A percentile compares a stretch with the other conserved stretches of the same genome.
phyloP scores from a whole-genome alignment of 2,888 invertebrate genomes.

The Boloria selene region DNA sequence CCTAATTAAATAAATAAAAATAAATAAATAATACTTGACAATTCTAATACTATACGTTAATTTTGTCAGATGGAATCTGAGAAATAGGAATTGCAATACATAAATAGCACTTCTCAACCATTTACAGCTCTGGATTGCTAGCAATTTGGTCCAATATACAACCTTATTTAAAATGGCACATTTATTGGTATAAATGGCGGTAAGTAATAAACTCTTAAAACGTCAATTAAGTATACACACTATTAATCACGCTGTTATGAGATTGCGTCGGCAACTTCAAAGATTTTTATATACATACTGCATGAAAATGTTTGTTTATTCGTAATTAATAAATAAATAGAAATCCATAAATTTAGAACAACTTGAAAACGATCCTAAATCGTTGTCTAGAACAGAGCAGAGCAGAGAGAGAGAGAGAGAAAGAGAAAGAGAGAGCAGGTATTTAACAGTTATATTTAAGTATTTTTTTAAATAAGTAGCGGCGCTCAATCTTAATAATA shows the following conservation, averaged over 20 bases:
- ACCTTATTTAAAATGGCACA: slow-evolving; percentile 24
- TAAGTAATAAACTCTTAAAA: slow-evolving; percentile 44
- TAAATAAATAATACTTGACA: too few species aligned
- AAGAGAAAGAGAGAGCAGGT: too few species aligned
- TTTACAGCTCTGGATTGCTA: not conserved
- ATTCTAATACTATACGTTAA: too few species aligned
- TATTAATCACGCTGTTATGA: slow-evolving; percentile 53
- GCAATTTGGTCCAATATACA: slow-evolving; percentile 14
- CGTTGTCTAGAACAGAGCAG: too few species aligned
- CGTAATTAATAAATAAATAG: too few species aligned
- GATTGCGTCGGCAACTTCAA: slow-evolving; percentile 46
- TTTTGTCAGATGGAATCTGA: not conserved
- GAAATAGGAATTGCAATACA: not conserved
- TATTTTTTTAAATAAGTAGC: too few species aligned
- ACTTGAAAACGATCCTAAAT: too few species aligned
- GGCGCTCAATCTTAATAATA: too few species aligned
- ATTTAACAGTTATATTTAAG: too few species aligned
- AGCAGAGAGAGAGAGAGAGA: too few species aligned
- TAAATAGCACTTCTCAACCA: not conserved
- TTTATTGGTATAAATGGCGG: slow-evolving; percentile 56
- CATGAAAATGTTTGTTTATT: not conserved
- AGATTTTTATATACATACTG: slow-evolving; percentile 15
- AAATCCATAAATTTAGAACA: too few species aligned
- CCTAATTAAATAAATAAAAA: too few species aligned
- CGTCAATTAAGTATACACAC: slow-evolving; percentile 40